Evolutionary conservation across 2,797 vertebrate species (phyloP).

Genomic region (Labeo calbasu): DNA sequence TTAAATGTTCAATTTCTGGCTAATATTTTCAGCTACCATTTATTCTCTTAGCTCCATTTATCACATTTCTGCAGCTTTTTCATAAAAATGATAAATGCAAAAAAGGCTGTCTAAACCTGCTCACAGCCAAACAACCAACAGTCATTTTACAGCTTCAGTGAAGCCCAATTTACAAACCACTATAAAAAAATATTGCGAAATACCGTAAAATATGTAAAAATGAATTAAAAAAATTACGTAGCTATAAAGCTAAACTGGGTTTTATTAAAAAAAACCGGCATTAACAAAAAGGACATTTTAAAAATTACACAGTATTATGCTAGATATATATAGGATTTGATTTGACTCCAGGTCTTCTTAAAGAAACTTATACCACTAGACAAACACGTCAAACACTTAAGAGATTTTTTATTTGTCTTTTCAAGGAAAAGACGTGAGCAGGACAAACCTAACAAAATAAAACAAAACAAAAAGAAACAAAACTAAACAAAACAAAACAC

Average conservation of each 20-base stretch:
- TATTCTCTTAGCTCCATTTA: not conserved
- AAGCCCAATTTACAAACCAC: constrained; percentile 7
- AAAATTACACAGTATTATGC: not conserved
- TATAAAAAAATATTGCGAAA: constrained; percentile 21
- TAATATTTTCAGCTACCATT: not conserved
- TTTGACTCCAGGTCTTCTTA: not conserved
- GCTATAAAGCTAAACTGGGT: not conserved
- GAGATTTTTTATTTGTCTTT: not conserved
- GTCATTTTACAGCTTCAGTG: not conserved
- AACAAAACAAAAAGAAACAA: not conserved
- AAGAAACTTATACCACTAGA: not conserved
- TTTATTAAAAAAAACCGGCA: not conserved
- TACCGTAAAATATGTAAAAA: too few relatives aligned
- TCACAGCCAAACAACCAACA: constrained; percentile 17
- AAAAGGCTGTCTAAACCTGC: not conserved
- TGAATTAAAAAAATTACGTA: not conserved
- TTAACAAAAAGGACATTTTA: not conserved
- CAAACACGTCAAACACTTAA: too few relatives aligned
- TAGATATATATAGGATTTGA: not conserved
- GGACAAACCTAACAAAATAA: not conserved
- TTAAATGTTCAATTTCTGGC: not conserved
- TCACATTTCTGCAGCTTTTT: not conserved
- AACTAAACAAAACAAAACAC: not conserved
- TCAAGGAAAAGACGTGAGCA: not conserved
- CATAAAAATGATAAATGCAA: not conserved